Base-by-base conservation (phyloP, 2,888 invertebrate species). In the Drosophila maculinotata region DNA sequence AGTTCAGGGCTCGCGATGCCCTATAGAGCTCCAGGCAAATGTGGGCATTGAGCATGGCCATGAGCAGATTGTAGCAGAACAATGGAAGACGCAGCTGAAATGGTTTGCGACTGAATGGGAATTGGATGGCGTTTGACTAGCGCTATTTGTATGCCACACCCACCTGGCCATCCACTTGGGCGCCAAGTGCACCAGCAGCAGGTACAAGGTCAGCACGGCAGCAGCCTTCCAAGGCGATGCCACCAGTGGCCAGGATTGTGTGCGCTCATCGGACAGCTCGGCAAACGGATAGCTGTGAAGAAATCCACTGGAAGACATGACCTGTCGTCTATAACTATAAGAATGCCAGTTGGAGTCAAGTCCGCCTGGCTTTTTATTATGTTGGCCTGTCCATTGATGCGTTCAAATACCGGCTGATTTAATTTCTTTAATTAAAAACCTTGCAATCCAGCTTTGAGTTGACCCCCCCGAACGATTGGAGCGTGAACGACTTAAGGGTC, bases 201-300 rank as follows among this genome's bases (percentile, higher is more conserved):
- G 92, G 90, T 97, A 97, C 8, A 95, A 74, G 47, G 94, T 69
- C 9, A 96, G 95, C 89, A 96, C 94, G 15, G 94, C 81, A 4
- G 95, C 86, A 4, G 96, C 96, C 1, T 96, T 95, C 56, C 93
- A 90, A 0, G 96, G 96, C 0, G 97, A 97, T 82, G 96, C 95
- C 56, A 97, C 97, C 82, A 97, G 91, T 0, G 95, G 94, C 97
- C 97, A 97, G 92, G 96, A 95, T 93, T 94, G 94, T 28, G 97
- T 96, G 87, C 97, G 93, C 74, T 94, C 92, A 90, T 97, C 97
- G 15, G 77, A 75, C 41, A 87, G 42, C 41, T 79, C 65, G 12
- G 86, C 87, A 58, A 65, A 84, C 10, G 64, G 64, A 58, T 69
- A 79, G 28, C 56, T 57, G 15, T 31, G 23, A 47, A 47, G 60